These are phyloP conservation scores for Solenopsis invicta DNA, from an alignment of 1,140 invertebrate species.

Conservation along the genomic window DNA sequence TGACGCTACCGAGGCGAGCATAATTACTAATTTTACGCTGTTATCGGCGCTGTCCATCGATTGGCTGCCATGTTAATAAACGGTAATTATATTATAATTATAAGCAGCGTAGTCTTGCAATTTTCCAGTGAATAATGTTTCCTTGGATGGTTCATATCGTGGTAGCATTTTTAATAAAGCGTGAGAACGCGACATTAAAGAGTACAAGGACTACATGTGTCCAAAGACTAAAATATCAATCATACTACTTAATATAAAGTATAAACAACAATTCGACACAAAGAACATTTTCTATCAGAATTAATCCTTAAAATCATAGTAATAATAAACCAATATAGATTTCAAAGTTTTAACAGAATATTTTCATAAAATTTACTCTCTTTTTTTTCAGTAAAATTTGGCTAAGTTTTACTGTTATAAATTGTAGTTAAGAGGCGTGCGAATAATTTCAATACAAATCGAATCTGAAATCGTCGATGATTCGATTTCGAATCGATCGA, in stretches of 20 bases:
- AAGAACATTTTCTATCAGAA: no score
- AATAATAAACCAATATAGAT: no score
- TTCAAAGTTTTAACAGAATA: no score
- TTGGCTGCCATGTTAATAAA: neutral
- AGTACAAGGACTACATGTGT: neutral
- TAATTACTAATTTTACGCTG: conserved; percentile 45
- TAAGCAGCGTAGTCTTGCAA: neutral
- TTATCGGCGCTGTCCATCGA: conserved; percentile 22
- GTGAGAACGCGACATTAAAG: neutral
- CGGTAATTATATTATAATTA: conserved; percentile 43
- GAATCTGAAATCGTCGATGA: no score
- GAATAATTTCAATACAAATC: no score
- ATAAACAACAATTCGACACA: neutral
- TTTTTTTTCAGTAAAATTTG: no score
- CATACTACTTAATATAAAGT: neutral
- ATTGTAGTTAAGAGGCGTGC: no score
- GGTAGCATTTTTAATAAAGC: neutral
- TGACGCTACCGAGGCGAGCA: neutral
- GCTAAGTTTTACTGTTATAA: no score
- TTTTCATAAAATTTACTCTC: no score
- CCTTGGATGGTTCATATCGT: neutral
- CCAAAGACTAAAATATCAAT: neutral
- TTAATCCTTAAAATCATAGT: no score
- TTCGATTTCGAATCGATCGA: no score
- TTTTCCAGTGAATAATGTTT: conserved; percentile 9